Conservation (phyloP, 2,113 vertebrate species). For the Perccottus glenii region DNA sequence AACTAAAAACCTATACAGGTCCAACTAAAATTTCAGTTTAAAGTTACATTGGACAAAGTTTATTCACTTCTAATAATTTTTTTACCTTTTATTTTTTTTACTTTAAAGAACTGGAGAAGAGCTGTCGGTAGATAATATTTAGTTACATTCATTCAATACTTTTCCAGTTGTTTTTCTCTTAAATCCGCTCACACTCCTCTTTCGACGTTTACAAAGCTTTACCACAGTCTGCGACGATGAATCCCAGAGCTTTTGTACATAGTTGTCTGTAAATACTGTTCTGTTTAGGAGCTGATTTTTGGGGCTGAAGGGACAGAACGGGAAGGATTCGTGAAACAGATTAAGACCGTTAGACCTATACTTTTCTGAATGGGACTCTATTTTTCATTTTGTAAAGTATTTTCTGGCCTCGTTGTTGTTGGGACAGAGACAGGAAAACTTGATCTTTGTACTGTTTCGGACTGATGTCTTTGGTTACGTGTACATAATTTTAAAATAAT, state of each 20-base stretch:
- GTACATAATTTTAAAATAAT: slow-evolving; percentile 99
- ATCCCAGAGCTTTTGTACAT: slow-evolving; percentile 86
- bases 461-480: slow-evolving; percentile 99
- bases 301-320: slow-evolving; percentile 48
- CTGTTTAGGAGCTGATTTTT: slow-evolving; percentile 31
- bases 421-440: slow-evolving; percentile 89
- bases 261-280: slow-evolving; percentile 56
- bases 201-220: slow-evolving; percentile 87
- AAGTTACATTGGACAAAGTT: too few species aligned
- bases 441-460: slow-evolving; percentile 98
- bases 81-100: not conserved
- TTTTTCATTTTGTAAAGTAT: slow-evolving; percentile 97
- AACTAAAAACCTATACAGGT: too few species aligned
- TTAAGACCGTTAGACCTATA: slow-evolving; percentile 87
- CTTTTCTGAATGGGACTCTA: slow-evolving; percentile 98
- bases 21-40: too few species aligned
- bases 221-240: slow-evolving; percentile 86
- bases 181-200: not conserved
- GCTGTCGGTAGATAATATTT: not conserved
- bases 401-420: slow-evolving; percentile 88
- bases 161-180: not conserved
- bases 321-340: slow-evolving; percentile 31
- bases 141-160: not conserved
- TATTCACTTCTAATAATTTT: too few species aligned
- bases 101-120: not conserved